phyloP scores from a whole-genome alignment of 2,113 vertebrate species.

The Amblyopsis rosae region DNA sequence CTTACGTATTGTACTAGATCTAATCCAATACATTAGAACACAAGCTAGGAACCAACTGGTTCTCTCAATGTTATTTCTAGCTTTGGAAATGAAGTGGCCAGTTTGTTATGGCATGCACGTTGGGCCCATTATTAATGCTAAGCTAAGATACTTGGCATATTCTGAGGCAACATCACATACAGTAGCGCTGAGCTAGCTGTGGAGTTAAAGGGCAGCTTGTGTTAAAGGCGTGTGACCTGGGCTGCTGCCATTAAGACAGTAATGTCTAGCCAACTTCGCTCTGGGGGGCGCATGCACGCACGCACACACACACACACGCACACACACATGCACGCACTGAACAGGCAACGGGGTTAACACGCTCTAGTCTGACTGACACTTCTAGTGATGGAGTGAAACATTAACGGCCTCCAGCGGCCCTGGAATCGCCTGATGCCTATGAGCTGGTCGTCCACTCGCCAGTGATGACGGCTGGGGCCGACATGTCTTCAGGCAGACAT shows the following conservation, averaged over 20 bases:
- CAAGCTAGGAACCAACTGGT: too few relatives aligned
- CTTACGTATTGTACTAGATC: conserved; percentile 21
- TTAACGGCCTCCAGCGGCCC: conserved; percentile 47
- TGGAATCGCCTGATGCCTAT: conserved; percentile 69
- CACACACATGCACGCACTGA: neutral
- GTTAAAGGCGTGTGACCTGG: conserved; percentile 29
- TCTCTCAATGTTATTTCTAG: conserved; percentile 13
- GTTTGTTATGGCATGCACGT: neutral
- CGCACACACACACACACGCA: conserved; percentile 22
- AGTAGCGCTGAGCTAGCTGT: conserved; percentile 5
- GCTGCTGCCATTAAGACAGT: conserved; percentile 12
- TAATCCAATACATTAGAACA: too few relatives aligned
- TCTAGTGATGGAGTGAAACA: conserved; percentile 34
- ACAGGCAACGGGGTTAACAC: too few relatives aligned
- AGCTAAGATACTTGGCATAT: too few relatives aligned
- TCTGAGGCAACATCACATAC: neutral
- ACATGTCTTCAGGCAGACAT: neutral
- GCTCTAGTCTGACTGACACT: conserved; percentile 20
- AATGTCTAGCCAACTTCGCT: conserved; percentile 39
- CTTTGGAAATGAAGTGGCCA: conserved; percentile 34
- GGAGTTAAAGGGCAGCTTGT: conserved; percentile 28
- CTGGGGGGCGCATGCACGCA: conserved; percentile 15
- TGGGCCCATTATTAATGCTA: too few relatives aligned
- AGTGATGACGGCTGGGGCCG: conserved; percentile 57
- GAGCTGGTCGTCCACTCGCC: conserved; percentile 58